Conservation (phyloP, 2,797 vertebrate genomes). For the Oreochromis grahami region DNA sequence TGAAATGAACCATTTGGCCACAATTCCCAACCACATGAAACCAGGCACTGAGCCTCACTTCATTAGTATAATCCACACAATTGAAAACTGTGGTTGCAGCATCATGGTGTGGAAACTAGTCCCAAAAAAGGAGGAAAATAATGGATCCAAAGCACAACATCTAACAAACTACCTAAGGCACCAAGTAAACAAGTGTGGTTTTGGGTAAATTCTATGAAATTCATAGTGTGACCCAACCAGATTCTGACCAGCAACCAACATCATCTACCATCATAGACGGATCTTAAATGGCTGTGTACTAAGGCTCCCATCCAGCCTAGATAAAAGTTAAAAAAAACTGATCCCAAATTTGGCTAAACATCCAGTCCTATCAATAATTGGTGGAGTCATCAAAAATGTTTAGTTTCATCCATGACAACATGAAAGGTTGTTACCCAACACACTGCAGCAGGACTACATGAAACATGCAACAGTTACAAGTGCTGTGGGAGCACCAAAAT, state of each 20-base stretch:
- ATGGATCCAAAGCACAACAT: background rate
- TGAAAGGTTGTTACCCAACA: background rate
- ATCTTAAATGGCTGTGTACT: background rate
- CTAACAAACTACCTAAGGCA: background rate
- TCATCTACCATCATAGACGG: background rate
- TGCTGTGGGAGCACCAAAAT: background rate
- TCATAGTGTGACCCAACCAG: background rate
- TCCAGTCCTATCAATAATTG: background rate
- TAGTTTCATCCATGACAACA: background rate
- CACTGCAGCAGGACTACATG: background rate
- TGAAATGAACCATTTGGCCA: background rate
- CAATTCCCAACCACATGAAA: background rate
- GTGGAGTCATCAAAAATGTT: background rate
- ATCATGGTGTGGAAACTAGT: background rate
- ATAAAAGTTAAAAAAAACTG: background rate
- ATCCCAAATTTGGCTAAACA: background rate
- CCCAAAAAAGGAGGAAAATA: background rate
- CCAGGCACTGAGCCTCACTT: background rate
- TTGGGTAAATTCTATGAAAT: background rate
- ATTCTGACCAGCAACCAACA: background rate
- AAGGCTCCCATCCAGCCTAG: background rate
- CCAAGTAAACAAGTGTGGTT: background rate
- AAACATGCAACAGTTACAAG: constrained; percentile 2
- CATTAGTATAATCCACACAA: background rate
- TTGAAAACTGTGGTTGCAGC: background rate